Conservation (phyloP, 2,797 vertebrate species). For the Anas bernieri region DNA sequence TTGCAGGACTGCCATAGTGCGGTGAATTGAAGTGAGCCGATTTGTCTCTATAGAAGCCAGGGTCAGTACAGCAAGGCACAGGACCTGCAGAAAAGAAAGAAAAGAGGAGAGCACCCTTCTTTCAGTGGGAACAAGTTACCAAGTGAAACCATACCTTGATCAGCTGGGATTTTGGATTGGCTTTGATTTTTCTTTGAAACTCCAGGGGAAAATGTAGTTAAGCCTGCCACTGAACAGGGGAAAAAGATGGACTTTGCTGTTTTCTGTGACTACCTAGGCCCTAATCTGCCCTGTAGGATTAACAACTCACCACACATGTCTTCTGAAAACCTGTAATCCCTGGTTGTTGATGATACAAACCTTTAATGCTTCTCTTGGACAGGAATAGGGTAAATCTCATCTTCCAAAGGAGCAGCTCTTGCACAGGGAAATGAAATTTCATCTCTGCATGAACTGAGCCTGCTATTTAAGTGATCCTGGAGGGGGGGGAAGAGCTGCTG, state of each 20-base stretch:
- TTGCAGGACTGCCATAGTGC: background rate
- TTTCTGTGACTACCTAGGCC: background rate
- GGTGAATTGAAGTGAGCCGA: background rate
- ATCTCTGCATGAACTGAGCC: background rate
- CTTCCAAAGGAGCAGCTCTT: background rate
- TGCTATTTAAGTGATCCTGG: background rate
- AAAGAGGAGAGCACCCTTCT: background rate
- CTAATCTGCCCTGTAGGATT: background rate
- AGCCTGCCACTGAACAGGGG: background rate
- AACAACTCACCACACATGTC: background rate
- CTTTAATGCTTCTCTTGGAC: background rate
- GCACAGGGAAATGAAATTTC: background rate
- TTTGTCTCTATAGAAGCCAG: too few relatives aligned
- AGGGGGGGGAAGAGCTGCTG: background rate
- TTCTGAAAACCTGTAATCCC: background rate
- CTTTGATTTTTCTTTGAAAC: background rate
- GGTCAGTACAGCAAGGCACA: background rate
- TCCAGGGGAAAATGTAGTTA: background rate
- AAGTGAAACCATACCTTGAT: background rate
- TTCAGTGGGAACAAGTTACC: fast-evolving
- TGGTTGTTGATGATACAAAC: background rate
- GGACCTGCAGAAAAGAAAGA: background rate
- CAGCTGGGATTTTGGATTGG: background rate
- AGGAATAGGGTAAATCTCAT: background rate
- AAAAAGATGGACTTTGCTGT: background rate